Conservation (phyloP, 2,113 vertebrate species). For the Myxocyprinus asiaticus region DNA sequence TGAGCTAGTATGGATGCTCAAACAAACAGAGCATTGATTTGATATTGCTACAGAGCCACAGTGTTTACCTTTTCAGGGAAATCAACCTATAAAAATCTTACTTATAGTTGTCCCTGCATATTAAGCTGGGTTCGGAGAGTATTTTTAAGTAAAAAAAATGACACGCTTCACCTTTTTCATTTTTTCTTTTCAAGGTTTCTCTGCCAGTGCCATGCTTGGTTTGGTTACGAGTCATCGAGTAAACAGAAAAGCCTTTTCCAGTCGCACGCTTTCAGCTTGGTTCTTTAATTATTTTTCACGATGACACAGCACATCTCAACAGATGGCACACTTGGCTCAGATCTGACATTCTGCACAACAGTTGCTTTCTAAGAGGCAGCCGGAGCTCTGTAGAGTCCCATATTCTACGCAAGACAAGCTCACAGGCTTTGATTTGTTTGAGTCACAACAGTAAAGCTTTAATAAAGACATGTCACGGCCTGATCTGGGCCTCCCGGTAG, state of each 20-base stretch:
- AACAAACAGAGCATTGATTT: too few species aligned
- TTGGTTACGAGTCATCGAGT: background rate
- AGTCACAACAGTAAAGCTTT: background rate
- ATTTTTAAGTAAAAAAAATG: background rate
- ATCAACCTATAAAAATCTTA: too few species aligned
- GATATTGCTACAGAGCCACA: too few species aligned
- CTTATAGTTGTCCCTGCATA: too few species aligned
- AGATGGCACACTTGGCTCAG: constrained; percentile 49
- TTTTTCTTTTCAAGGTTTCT: too few species aligned
- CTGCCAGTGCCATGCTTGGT: background rate
- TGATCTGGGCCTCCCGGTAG: background rate
- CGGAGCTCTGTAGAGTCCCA: background rate
- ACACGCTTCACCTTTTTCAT: background rate
- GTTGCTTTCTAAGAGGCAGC: background rate
- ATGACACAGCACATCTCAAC: constrained; percentile 51
- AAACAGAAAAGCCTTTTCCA: constrained; percentile 28
- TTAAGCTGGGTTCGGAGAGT: too few species aligned
- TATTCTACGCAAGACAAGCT: background rate
- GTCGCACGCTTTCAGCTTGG: background rate
- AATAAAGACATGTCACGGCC: background rate
- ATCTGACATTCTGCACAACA: too few species aligned
- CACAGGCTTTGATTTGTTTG: background rate
- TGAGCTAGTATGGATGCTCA: too few species aligned
- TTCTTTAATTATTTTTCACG: constrained; percentile 44
- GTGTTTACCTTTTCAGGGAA: too few species aligned